phyloP scores from a whole-genome alignment of 2,797 vertebrate genomes.

The Spatula versicolor region DNA sequence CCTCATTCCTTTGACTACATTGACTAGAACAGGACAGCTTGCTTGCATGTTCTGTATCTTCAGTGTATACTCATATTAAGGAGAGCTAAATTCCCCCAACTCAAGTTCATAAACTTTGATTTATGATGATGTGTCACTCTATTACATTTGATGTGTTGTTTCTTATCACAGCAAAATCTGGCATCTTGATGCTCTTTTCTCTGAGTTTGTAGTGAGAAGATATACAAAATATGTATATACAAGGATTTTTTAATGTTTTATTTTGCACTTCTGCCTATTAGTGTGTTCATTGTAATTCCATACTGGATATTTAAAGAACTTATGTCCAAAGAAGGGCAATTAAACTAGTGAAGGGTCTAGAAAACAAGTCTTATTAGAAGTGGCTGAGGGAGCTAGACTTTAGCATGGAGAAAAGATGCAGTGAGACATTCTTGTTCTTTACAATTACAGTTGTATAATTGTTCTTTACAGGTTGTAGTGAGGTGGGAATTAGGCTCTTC shows the following conservation, averaged over 20 bases:
- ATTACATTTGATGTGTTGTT: background rate
- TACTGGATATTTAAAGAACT: background rate
- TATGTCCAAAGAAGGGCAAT: too few species aligned
- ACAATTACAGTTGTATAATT: too few species aligned
- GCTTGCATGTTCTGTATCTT: background rate
- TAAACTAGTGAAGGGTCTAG: too few species aligned
- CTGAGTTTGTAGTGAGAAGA: background rate
- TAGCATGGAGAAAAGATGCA: too few species aligned
- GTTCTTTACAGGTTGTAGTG: too few species aligned
- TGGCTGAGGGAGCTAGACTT: too few species aligned
- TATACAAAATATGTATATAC: background rate
- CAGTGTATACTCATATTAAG: accelerated
- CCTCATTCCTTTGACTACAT: background rate
- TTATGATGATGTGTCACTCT: background rate
- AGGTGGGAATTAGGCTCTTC: too few species aligned
- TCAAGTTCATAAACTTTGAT: background rate
- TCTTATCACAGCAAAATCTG: background rate
- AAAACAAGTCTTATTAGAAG: too few species aligned
- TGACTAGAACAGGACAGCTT: background rate
- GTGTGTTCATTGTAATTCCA: accelerated
- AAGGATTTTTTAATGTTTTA: background rate
- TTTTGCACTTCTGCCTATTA: background rate
- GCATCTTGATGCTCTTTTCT: background rate
- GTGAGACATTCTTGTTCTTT: too few species aligned
- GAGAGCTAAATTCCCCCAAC: background rate